Evolutionary conservation across 2,797 vertebrate genomes (phyloP).

Genomic region (Anguilla megastoma): DNA sequence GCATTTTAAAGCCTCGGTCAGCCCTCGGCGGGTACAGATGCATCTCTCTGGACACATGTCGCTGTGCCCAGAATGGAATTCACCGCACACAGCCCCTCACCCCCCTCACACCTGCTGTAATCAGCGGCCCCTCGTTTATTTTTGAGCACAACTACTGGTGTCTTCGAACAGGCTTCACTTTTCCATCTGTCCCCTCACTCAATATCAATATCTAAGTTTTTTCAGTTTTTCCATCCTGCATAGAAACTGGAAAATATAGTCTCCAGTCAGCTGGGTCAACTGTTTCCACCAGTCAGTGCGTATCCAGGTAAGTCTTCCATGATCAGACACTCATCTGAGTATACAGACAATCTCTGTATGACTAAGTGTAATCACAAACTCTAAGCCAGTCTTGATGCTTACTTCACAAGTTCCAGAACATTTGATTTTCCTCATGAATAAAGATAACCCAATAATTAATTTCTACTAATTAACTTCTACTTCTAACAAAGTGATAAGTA

Average conservation of each 20-base stretch:
- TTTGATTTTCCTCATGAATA: not conserved
- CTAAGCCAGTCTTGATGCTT: not conserved
- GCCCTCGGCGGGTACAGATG: slow-evolving; percentile 36
- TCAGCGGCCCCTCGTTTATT: slow-evolving; percentile 15
- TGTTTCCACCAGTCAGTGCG: not conserved
- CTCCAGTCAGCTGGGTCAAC: slow-evolving; percentile 25
- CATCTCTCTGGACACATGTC: slow-evolving; percentile 30
- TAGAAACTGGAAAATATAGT: not conserved
- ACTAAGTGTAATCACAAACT: not conserved
- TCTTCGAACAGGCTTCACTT: not conserved
- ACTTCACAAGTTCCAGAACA: not conserved
- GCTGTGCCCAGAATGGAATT: not conserved
- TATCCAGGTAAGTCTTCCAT: not conserved
- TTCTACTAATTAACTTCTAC: not conserved
- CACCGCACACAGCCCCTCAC: not conserved
- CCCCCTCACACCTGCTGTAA: slow-evolving; percentile 12
- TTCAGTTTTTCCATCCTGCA: not conserved
- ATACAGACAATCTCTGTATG: not conserved
- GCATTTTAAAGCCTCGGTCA: slow-evolving; percentile 35
- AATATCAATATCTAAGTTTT: not conserved
- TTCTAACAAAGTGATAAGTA: not conserved
- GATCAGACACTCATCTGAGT: not conserved
- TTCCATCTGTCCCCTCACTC: not conserved
- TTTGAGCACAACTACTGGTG: slow-evolving; percentile 2
- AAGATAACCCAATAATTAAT: not conserved